Percentiles rank a stretch among this genome's conserved stretches.
These are phyloP conservation scores for Limosa lapponica DNA, from an alignment of 2,797 vertebrate species.

Conservation along the genomic window DNA sequence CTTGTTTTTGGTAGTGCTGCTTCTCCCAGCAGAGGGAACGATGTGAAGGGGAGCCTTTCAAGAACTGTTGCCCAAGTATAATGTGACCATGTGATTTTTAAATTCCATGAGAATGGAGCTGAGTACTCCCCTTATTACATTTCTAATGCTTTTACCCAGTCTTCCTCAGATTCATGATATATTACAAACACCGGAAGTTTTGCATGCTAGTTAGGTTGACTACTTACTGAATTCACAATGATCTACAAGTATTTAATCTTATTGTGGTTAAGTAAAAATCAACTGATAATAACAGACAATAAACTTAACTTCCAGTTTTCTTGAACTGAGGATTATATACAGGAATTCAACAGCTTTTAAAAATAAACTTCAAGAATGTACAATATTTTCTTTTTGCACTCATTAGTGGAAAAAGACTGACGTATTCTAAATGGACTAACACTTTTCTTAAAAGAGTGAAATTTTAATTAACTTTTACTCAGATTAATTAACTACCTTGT, in stretches of 20 bases:
- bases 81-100: background rate
- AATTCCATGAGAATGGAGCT: background rate
- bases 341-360: background rate
- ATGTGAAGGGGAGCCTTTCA: background rate
- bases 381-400: background rate
- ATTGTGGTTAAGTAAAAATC: background rate
- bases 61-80: background rate
- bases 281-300: background rate
- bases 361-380: background rate
- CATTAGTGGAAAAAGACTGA: background rate
- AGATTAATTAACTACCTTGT: conserved; percentile 29
- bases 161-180: background rate
- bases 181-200: background rate
- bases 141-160: background rate
- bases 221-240: background rate
- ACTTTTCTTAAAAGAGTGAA: background rate
- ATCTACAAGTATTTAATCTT: background rate
- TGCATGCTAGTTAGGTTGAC: background rate
- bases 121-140: background rate
- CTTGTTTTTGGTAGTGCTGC: background rate
- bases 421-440: background rate
- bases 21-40: background rate
- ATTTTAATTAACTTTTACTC: conserved; percentile 37
- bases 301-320: background rate
- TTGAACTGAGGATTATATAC: background rate